A percentile compares a stretch with the other conserved stretches of the same genome.
Evolutionary conservation across 2,113 vertebrate species (phyloP).

Genomic region (Hystrix cristata): DNA sequence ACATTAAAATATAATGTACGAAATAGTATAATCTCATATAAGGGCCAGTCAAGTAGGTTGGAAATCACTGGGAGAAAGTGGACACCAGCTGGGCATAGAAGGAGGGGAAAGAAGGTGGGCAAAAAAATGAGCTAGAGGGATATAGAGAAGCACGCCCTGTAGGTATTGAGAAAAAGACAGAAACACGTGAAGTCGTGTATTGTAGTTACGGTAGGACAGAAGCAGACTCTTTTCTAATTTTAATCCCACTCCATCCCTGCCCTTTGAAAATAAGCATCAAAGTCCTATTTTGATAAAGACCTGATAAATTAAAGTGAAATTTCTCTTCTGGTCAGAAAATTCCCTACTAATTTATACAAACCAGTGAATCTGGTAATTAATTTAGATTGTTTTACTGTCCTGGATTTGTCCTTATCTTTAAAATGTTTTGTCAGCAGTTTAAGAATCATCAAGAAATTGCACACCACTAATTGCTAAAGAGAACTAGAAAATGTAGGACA

Average conservation of each 20-base stretch:
- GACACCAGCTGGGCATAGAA: background rate
- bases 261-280: background rate
- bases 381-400: background rate
- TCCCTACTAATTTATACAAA: background rate
- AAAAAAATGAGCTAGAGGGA: background rate
- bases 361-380: background rate
- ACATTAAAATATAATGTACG: background rate
- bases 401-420: background rate
- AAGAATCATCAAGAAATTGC: background rate
- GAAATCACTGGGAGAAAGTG: background rate
- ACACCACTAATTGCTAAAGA: background rate
- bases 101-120: background rate
- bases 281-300: background rate
- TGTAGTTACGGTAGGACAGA: background rate
- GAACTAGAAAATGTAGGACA: background rate
- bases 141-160: background rate
- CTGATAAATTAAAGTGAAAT: background rate
- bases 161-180: background rate
- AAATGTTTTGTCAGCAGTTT: background rate
- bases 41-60: background rate
- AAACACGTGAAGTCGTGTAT: background rate
- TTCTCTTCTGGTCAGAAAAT: background rate
- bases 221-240: background rate
- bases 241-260: fast-evolving
- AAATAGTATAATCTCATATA: background rate